Conservation (phyloP, 2,797 vertebrate species). For the Onychomys torridus region DNA sequence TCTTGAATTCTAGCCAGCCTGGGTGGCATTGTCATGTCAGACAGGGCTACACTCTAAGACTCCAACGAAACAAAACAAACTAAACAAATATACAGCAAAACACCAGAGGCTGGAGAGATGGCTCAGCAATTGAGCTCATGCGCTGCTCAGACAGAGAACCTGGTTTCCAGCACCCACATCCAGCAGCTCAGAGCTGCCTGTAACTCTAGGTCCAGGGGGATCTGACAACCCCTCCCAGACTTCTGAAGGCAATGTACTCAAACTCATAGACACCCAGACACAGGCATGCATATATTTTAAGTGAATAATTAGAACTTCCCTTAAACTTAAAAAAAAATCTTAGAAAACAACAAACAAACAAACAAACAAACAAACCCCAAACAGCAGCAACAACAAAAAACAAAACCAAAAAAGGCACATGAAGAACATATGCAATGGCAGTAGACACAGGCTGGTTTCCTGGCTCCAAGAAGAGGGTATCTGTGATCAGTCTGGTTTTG, state of each 20-base stretch:
- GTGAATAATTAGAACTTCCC: no score
- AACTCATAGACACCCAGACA: background rate
- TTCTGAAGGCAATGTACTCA: background rate
- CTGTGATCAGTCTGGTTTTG: conserved; percentile 27
- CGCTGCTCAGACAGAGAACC: background rate
- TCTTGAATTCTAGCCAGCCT: background rate
- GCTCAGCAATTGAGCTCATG: background rate
- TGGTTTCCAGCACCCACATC: background rate
- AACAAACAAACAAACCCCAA: no score
- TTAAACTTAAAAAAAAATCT: background rate
- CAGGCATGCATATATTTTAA: no score
- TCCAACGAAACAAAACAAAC: background rate
- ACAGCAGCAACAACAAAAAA: background rate
- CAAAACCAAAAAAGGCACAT: background rate
- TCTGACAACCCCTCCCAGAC: background rate
- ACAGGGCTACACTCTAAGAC: background rate
- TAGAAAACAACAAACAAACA: background rate
- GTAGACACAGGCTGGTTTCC: background rate
- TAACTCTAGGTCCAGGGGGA: background rate
- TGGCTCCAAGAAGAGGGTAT: background rate
- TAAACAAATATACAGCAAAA: background rate
- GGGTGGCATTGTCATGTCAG: background rate
- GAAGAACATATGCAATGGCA: background rate
- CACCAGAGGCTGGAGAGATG: background rate
- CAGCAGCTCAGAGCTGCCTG: background rate